Evolutionary conservation across 1,140 invertebrate species (phyloP).

Genomic region (Thalassaphorura encarpata): DNA sequence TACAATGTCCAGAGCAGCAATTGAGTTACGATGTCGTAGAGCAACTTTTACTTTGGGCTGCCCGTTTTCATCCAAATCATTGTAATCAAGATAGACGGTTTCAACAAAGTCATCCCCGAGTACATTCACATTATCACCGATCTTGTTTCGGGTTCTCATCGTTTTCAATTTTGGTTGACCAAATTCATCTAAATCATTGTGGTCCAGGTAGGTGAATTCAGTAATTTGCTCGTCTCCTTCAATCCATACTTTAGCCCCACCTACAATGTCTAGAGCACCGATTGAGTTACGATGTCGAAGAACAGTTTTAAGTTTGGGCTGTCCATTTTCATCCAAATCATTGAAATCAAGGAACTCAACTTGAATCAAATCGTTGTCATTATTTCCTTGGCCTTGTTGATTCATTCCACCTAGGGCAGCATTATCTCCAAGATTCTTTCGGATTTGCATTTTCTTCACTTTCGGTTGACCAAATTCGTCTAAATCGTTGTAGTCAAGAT

Average conservation of each 20-base stretch:
- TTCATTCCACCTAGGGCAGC: not conserved
- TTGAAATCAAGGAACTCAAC: not conserved
- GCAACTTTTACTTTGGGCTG: not conserved
- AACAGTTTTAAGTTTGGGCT: not conserved
- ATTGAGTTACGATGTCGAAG: not conserved
- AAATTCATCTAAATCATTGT: constrained; percentile 1
- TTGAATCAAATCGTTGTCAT: not conserved
- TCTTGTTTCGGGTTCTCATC: not conserved
- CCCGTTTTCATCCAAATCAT: not conserved
- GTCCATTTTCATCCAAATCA: not conserved
- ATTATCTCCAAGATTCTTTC: not conserved
- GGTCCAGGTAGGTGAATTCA: not conserved
- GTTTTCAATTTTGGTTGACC: not conserved
- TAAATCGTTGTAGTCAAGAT: not conserved
- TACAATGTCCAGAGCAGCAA: not conserved
- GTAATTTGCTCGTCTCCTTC: constrained; percentile 4
- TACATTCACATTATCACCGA: not conserved
- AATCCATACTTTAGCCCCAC: not conserved
- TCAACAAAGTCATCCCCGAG: not conserved
- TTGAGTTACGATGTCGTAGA: not conserved
- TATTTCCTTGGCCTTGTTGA: not conserved
- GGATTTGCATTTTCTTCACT: not conserved
- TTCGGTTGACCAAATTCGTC: constrained; percentile 4
- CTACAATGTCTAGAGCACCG: not conserved
- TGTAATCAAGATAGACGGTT: not conserved